Percentiles rank a stretch among this genome's conserved stretches.
These are phyloP conservation scores for Diachasmimorpha longicaudata DNA, from an alignment of 1,140 invertebrate species.

Conservation along the genomic window DNA sequence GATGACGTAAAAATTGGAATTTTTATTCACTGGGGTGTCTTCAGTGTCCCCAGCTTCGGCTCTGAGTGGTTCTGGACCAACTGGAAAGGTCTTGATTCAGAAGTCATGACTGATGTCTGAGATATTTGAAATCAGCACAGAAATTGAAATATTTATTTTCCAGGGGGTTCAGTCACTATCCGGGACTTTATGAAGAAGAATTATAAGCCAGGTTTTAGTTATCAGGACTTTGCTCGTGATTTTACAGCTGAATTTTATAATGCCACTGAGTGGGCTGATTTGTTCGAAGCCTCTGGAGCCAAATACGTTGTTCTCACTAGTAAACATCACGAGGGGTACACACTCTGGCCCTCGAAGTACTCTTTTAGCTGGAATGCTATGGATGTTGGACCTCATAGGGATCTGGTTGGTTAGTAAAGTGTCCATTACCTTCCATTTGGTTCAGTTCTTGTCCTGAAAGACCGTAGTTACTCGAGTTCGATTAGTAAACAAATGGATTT, in stretches of 20 bases:
- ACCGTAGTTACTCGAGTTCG: neutral
- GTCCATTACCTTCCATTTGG: neutral
- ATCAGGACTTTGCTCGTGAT: conserved; percentile 84
- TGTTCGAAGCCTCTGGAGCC: conserved; percentile 79
- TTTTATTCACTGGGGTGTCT: conserved; percentile 94
- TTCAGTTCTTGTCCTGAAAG: too few species aligned
- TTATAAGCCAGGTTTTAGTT: conserved; percentile 80
- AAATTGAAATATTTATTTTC: conserved; percentile 10
- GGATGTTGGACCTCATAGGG: conserved; percentile 84
- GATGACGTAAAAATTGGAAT: conserved; percentile 91
- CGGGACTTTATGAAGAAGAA: conserved; percentile 76
- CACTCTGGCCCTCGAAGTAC: conserved; percentile 85
- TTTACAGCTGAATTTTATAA: conserved; percentile 87
- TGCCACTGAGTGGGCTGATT: conserved; percentile 75
- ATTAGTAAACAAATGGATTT: conserved; percentile 8
- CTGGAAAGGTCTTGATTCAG: conserved; percentile 68
- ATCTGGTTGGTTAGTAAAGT: conserved; percentile 71
- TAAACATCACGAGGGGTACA: conserved; percentile 94
- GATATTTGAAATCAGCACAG: neutral
- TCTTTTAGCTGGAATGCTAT: conserved; percentile 90
- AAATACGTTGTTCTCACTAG: conserved; percentile 90
- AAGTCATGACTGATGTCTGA: conserved; percentile 24
- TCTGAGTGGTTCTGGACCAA: conserved; percentile 89
- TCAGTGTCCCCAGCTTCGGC: conserved; percentile 83
- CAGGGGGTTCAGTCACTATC: conserved; percentile 37